A percentile compares a stretch with the other conserved stretches of the same genome.
phyloP scores from a whole-genome alignment of 1,140 invertebrate genomes.

The Zophobas atratus region DNA sequence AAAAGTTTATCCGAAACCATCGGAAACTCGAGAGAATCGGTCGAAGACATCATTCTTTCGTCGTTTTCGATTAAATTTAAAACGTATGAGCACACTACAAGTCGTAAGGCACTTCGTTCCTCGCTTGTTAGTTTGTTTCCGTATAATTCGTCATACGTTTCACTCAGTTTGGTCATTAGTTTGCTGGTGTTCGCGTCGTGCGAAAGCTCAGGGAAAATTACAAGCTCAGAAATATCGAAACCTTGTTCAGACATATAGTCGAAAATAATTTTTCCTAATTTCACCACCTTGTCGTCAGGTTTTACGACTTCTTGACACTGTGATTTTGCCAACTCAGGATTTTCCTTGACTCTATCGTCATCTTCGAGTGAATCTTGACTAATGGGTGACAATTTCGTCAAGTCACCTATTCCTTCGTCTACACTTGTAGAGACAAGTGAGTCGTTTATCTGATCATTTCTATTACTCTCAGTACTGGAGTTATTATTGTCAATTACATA shows the following conservation, averaged over 20 bases:
- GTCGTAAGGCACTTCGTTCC: conserved; percentile 59
- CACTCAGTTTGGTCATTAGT: conserved; percentile 57
- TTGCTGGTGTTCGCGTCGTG: conserved; percentile 60
- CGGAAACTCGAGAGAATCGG: conserved; percentile 45
- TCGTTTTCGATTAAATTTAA: conserved; percentile 56
- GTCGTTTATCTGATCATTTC: conserved; percentile 12
- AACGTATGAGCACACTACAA: conserved; percentile 56
- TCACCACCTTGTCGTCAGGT: conserved; percentile 55
- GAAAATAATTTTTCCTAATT: conserved; percentile 56
- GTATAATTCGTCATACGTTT: conserved; percentile 58
- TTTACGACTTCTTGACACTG: background rate
- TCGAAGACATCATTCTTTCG: conserved; percentile 46
- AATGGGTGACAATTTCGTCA: conserved; percentile 7
- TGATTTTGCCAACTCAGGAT: background rate
- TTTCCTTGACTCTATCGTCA: too few relatives aligned
- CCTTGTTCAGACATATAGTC: conserved; percentile 63
- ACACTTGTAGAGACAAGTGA: conserved; percentile 3
- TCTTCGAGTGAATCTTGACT: too few relatives aligned
- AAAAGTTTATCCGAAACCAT: conserved; percentile 62
- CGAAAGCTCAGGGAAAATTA: conserved; percentile 63
- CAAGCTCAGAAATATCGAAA: conserved; percentile 60
- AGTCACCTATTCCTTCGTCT: conserved; percentile 62
- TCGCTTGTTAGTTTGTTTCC: conserved; percentile 51
- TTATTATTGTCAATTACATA: background rate
- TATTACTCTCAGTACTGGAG: conserved; percentile 9